These are phyloP conservation scores for Anodontia alba DNA, from an alignment of 2,888 invertebrate species.

Conservation along the genomic window DNA sequence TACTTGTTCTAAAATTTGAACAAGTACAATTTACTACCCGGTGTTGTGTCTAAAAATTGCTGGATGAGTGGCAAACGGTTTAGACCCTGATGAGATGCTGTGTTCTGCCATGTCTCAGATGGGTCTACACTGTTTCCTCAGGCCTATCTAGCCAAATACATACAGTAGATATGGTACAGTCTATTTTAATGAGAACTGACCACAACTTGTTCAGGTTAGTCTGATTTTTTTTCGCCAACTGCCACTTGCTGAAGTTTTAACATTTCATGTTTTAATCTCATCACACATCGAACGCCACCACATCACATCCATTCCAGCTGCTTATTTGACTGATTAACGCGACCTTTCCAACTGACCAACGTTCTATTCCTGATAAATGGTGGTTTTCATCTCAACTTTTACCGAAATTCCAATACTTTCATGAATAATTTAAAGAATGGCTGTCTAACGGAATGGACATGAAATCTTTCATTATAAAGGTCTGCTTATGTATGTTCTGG, in stretches of 20 bases:
- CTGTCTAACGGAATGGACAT: constrained; percentile 7
- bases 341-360: constrained; percentile 9
- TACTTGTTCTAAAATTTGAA: too few relatives aligned
- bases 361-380: constrained; percentile 8
- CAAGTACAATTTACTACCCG: too few relatives aligned
- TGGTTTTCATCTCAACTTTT: constrained; percentile 2
- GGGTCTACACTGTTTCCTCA: too few relatives aligned
- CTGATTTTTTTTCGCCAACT: too few relatives aligned
- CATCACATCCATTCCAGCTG: constrained; percentile 4
- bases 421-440: constrained; percentile 7
- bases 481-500: background rate
- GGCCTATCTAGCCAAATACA: too few relatives aligned
- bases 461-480: constrained; percentile 1
- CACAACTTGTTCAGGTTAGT: too few relatives aligned
- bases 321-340: background rate
- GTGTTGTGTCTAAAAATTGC: too few relatives aligned
- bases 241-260: background rate
- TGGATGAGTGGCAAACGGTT: too few relatives aligned
- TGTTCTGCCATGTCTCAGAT: too few relatives aligned
- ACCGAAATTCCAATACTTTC: constrained; percentile 9
- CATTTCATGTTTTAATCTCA: background rate
- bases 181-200: too few relatives aligned
- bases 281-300: background rate
- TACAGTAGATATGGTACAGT: too few relatives aligned
- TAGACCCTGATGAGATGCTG: too few relatives aligned